A percentile compares a stretch with the other conserved stretches of the same genome.
These are phyloP conservation scores for Pyrrhosoma nymphula DNA, from an alignment of 2,888 invertebrate genomes.

Conservation along the genomic window DNA sequence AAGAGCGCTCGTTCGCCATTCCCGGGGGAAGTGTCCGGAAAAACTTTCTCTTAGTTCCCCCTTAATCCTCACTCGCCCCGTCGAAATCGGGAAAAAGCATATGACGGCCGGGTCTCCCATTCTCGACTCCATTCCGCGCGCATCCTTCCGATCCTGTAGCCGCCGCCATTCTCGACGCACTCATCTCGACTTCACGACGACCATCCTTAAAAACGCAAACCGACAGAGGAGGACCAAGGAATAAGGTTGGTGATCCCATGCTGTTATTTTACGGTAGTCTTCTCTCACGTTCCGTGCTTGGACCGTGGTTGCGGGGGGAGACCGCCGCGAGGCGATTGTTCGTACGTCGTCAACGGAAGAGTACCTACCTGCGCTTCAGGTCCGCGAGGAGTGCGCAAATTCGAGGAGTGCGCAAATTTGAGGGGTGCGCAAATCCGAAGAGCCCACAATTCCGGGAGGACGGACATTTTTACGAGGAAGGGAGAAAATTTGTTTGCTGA, in stretches of 20 bases:
- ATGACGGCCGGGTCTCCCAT: neutral
- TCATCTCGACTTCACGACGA: neutral
- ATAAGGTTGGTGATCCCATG: neutral
- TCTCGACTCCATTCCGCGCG: slow-evolving; percentile 43
- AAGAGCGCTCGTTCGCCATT: neutral
- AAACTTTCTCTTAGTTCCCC: slow-evolving; percentile 57
- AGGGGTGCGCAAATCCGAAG: too few relatives aligned
- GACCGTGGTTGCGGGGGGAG: neutral
- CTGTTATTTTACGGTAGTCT: neutral
- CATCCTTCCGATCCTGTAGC: slow-evolving; percentile 39
- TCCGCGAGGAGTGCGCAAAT: neutral
- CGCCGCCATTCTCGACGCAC: neutral
- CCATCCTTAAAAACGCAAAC: neutral
- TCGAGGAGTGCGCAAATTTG: too few relatives aligned
- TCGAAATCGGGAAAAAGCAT: slow-evolving; percentile 38
- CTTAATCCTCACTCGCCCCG: slow-evolving; percentile 3
- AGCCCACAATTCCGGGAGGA: neutral
- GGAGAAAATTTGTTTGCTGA: neutral
- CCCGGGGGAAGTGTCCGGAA: neutral
- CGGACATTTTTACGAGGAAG: neutral
- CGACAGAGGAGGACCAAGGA: neutral
- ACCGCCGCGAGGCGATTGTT: neutral
- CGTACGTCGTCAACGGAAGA: neutral
- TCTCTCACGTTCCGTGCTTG: neutral
- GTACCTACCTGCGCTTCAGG: neutral